Conservation (phyloP, 2,113 vertebrate species). For the Sylvietta virens region DNA sequence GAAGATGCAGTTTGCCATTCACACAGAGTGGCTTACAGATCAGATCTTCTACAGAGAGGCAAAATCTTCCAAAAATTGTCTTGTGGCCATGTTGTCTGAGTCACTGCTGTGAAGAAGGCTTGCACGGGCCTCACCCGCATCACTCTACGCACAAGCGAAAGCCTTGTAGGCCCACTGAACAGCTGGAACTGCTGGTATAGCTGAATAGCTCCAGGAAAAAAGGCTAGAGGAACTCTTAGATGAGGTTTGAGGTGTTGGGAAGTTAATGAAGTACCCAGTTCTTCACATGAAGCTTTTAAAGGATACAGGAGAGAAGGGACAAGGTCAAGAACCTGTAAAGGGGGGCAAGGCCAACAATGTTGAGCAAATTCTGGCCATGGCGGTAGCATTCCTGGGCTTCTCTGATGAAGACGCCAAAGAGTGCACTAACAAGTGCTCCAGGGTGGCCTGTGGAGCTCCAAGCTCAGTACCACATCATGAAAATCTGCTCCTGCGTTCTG, state of each 20-base stretch:
- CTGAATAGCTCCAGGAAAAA: not conserved
- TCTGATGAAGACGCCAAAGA: not conserved
- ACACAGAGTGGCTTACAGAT: not conserved
- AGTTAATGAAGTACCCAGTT: not conserved
- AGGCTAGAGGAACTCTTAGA: not conserved
- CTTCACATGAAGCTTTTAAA: not conserved
- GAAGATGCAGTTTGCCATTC: not conserved
- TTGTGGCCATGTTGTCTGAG: not conserved
- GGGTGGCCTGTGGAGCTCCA: no score
- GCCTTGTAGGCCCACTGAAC: not conserved
- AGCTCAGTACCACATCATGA: not conserved
- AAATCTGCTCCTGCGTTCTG: not conserved
- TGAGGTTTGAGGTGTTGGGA: not conserved
- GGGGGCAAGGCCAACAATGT: rapidly evolving
- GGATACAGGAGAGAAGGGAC: not conserved
- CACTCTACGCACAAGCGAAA: not conserved
- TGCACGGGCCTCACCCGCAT: not conserved
- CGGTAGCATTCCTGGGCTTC: not conserved
- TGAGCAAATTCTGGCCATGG: not conserved
- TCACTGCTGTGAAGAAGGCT: not conserved
- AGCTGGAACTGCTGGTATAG: not conserved
- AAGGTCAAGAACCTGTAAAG: not conserved
- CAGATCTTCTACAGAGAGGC: no score
- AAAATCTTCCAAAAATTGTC: not conserved
- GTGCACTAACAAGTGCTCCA: no score